Conservation (phyloP, 2,888 invertebrate species). For the Perizoma affinitatum region DNA sequence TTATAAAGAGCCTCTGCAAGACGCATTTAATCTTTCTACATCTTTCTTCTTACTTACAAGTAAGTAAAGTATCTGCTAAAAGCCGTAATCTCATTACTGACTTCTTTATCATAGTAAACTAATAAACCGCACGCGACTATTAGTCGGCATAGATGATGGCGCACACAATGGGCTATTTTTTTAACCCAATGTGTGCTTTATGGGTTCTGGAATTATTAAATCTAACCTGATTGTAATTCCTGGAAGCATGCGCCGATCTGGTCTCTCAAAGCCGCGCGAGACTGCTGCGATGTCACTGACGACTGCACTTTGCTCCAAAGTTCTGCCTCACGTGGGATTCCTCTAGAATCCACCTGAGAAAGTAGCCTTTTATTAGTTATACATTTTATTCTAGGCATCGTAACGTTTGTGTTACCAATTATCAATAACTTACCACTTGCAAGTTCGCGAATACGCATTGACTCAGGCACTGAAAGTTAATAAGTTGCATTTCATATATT, state of each 20-base stretch:
- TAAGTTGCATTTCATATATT: not conserved
- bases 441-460: conserved; percentile 81
- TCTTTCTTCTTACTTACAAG: too few species aligned
- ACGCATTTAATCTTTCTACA: too few species aligned
- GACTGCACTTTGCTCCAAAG: conserved; percentile 71
- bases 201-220: not conserved
- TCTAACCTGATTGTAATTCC: conserved; percentile 70
- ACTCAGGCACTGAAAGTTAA: conserved; percentile 74
- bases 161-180: too few species aligned
- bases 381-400: not conserved
- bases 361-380: not conserved
- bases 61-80: too few species aligned
- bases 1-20: too few species aligned
- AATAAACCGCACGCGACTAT: too few species aligned
- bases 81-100: too few species aligned
- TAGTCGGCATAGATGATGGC: too few species aligned
- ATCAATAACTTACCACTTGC: conserved; percentile 68
- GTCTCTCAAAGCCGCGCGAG: conserved; percentile 62
- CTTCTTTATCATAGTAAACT: too few species aligned
- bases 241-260: conserved; percentile 75
- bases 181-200: too few species aligned
- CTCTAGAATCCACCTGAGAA: conserved; percentile 69
- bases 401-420: not conserved
- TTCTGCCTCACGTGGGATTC: conserved; percentile 74
- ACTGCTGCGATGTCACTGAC: conserved; percentile 73